Conservation (phyloP, 2,888 invertebrate genomes). For the Tipula helvola region DNA sequence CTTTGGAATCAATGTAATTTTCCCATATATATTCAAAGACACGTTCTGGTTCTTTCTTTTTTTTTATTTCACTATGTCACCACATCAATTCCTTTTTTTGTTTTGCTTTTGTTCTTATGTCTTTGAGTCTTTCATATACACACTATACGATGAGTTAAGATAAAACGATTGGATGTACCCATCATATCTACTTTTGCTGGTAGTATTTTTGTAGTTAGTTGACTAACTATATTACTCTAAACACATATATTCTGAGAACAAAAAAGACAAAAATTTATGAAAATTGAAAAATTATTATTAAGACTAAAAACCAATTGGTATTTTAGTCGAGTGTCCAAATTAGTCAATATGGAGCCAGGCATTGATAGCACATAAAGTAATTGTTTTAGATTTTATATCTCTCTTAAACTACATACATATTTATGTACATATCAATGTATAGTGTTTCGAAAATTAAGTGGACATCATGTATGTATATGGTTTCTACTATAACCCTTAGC, state of each 20-base stretch:
- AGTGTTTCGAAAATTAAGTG: neutral
- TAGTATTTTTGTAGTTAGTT: neutral
- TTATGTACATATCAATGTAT: neutral
- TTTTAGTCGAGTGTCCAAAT: neutral
- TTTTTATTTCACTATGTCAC: neutral
- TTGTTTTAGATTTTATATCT: neutral
- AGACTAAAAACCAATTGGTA: neutral
- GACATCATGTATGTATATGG: neutral
- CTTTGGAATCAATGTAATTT: neutral
- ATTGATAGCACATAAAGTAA: neutral
- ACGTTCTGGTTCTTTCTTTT: neutral
- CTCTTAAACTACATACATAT: neutral
- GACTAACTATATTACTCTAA: neutral
- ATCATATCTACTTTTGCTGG: neutral
- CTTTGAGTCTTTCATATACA: neutral
- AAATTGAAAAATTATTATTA: neutral
- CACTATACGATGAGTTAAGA: neutral
- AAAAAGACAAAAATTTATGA: neutral
- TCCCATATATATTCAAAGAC: constrained; percentile 4
- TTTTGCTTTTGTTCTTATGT: neutral
- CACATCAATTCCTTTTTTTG: neutral
- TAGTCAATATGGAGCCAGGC: neutral
- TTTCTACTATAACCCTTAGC: neutral
- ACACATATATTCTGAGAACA: neutral
- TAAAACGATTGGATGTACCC: neutral